These are phyloP conservation scores for Argyrosomus japonicus DNA, from an alignment of 2,113 vertebrate genomes.

Conservation along the genomic window DNA sequence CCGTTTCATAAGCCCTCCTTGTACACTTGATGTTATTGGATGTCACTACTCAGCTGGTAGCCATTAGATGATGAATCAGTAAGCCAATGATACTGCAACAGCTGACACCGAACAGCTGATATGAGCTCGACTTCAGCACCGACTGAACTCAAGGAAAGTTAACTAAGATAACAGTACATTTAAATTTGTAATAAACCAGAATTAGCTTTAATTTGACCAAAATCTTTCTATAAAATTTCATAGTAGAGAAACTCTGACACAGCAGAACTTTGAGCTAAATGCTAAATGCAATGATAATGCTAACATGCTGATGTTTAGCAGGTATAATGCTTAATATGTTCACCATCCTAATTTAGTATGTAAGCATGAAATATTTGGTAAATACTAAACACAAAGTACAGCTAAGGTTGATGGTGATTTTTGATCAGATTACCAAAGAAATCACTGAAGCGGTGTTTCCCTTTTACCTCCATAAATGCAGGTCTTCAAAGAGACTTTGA, in stretches of 20 bases:
- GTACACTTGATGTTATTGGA: background rate
- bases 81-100: background rate
- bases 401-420: background rate
- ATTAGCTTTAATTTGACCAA: background rate
- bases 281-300: background rate
- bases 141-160: background rate
- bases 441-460: constrained; percentile 2
- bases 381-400: background rate
- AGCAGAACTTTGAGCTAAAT: background rate
- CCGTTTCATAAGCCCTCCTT: background rate
- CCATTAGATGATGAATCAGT: background rate
- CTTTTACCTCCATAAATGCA: constrained; percentile 44
- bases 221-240: background rate
- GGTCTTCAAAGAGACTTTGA: constrained; percentile 75
- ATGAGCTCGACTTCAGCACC: background rate
- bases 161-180: background rate
- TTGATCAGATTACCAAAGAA: background rate
- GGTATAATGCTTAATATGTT: background rate
- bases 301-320: background rate
- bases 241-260: background rate
- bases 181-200: background rate
- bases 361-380: background rate
- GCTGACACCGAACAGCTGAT: background rate
- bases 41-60: background rate
- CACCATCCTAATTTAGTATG: too few species aligned